phyloP scores from a whole-genome alignment of 2,113 vertebrate genomes.

The Nycticryphes semicollaris region DNA sequence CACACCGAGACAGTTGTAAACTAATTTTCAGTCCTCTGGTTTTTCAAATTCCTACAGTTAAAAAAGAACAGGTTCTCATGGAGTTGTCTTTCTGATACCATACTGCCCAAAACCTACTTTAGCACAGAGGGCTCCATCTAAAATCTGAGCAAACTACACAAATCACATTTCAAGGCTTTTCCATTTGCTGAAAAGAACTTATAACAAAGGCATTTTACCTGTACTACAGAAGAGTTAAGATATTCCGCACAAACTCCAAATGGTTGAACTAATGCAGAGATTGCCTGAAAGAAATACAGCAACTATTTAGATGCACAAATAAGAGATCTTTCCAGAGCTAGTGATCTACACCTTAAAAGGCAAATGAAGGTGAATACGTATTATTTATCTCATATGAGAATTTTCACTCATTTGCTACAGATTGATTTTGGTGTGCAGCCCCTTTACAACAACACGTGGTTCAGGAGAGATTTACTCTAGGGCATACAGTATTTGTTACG shows the following conservation, averaged over 20 bases:
- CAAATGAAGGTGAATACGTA: background rate
- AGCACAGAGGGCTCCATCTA: background rate
- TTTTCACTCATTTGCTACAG: background rate
- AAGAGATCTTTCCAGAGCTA: background rate
- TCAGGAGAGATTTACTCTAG: background rate
- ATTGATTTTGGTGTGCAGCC: background rate
- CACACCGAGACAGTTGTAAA: background rate
- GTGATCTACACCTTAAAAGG: background rate
- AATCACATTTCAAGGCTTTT: background rate
- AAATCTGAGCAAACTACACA: background rate
- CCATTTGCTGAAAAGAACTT: background rate
- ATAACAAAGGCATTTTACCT: conserved; percentile 78
- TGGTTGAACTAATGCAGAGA: conserved; percentile 94
- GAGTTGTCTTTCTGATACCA: background rate
- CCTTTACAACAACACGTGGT: background rate
- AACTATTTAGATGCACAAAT: background rate
- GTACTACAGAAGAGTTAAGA: conserved; percentile 92
- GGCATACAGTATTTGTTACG: background rate
- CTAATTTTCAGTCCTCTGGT: background rate
- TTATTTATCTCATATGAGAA: background rate
- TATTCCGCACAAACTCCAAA: conserved; percentile 96
- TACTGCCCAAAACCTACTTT: background rate
- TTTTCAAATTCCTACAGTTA: background rate
- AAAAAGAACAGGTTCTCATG: background rate
- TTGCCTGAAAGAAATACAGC: conserved; percentile 78